phyloP scores from a whole-genome alignment of 2,113 vertebrate genomes.

The Stictonetta naevosa region DNA sequence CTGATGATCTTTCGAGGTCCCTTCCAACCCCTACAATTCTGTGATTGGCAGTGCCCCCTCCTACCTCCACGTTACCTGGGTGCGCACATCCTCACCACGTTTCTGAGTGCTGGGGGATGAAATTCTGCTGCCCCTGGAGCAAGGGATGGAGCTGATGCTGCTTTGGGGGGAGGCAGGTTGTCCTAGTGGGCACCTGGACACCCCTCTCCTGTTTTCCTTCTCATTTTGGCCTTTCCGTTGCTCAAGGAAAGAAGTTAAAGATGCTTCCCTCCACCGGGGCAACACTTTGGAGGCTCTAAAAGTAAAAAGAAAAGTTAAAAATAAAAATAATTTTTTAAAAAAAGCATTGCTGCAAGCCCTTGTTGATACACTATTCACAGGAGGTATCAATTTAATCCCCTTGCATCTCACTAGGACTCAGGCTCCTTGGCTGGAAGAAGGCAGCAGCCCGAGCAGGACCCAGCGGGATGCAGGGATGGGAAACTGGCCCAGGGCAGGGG shows the following conservation, averaged over 20 bases:
- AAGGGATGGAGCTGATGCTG: background rate
- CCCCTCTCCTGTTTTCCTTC: background rate
- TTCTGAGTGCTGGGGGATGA: background rate
- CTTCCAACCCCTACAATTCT: too few species aligned
- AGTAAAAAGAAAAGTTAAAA: background rate
- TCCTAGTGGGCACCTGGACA: background rate
- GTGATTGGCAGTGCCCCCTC: background rate
- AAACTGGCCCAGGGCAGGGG: background rate
- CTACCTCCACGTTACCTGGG: accelerated
- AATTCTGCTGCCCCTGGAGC: background rate
- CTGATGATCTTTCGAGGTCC: too few species aligned
- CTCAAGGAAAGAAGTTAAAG: background rate
- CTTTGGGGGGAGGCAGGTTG: background rate
- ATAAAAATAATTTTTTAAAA: background rate
- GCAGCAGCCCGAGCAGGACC: background rate
- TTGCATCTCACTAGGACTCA: background rate
- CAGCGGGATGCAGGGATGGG: accelerated
- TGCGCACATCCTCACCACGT: background rate
- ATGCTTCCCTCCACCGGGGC: background rate
- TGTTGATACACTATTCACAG: too few species aligned
- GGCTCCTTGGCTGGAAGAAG: background rate
- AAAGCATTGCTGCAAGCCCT: background rate
- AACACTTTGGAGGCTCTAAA: background rate
- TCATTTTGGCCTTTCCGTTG: background rate
- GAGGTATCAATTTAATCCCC: background rate